Percentiles rank a stretch among this genome's conserved stretches.
Conservation (phyloP, 2,113 vertebrate species). For the Corvus hawaiiensis region DNA sequence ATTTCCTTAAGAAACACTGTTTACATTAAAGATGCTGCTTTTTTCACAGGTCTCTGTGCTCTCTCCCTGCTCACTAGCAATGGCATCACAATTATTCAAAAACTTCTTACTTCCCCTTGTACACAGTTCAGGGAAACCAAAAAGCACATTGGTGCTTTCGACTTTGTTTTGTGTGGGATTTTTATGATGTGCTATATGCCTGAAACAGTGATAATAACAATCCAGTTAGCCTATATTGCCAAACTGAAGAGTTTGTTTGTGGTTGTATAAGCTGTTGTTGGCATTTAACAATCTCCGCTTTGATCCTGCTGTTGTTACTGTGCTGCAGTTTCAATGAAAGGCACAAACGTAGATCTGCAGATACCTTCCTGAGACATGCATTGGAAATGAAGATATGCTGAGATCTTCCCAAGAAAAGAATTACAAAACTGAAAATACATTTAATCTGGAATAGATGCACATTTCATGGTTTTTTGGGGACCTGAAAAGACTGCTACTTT, state of each 20-base stretch:
- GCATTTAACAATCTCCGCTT: slow-evolving; percentile 33
- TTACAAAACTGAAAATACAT: neutral
- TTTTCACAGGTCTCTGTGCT: neutral
- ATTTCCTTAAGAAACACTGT: neutral
- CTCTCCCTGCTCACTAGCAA: neutral
- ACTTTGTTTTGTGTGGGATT: neutral
- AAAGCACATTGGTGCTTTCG: neutral
- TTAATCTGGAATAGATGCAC: neutral
- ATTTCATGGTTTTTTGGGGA: neutral
- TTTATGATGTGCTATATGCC: slow-evolving; percentile 47
- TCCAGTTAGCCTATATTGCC: neutral
- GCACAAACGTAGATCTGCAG: slow-evolving; percentile 11
- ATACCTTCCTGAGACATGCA: neutral
- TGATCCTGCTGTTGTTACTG: slow-evolving; percentile 47
- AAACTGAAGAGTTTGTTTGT: neutral
- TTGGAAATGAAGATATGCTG: slow-evolving; percentile 18
- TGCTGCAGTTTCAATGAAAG: slow-evolving; percentile 51
- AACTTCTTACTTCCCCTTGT: neutral
- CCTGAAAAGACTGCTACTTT: neutral
- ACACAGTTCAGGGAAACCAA: neutral
- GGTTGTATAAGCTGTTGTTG: slow-evolving; percentile 36
- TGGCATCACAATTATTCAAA: neutral
- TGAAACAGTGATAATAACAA: neutral
- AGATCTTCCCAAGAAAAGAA: neutral
- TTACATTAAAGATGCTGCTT: neutral